A percentile compares a stretch with the other conserved stretches of the same genome.
Evolutionary conservation across 2,113 vertebrate genomes (phyloP).

Genomic region (Triplophysa siluroides): DNA sequence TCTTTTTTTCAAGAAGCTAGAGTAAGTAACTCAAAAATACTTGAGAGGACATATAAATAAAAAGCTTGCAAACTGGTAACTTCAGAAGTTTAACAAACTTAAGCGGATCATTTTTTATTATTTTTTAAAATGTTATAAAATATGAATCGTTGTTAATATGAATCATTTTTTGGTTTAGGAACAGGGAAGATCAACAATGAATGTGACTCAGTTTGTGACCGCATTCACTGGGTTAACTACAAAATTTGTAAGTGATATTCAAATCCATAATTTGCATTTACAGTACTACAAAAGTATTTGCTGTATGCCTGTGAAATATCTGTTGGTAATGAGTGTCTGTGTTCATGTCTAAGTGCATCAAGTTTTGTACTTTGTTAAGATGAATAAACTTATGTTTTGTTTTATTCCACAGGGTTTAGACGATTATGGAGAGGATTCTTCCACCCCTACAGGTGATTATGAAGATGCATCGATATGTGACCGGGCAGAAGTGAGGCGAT

Average conservation of each 20-base stretch:
- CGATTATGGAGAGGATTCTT: slow-evolving; percentile 33
- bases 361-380: background rate
- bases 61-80: background rate
- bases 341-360: background rate
- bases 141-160: background rate
- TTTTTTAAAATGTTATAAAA: background rate
- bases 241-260: slow-evolving; percentile 9
- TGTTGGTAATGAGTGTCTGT: background rate
- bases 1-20: background rate
- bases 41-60: background rate
- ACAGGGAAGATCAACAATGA: slow-evolving; percentile 10
- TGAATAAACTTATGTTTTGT: slow-evolving; percentile 1
- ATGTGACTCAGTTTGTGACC: background rate
- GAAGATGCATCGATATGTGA: slow-evolving; percentile 63
- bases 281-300: background rate
- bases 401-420: background rate
- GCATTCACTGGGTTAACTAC: background rate
- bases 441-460: slow-evolving; percentile 28
- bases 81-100: too few relatives aligned
- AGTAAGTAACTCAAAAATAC: slow-evolving; percentile 2
- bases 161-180: background rate
- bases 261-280: background rate
- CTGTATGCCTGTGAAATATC: background rate
- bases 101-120: too few relatives aligned
- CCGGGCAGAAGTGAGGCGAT: slow-evolving; percentile 66